Percentiles rank a stretch among this genome's conserved stretches.
These are phyloP conservation scores for Mesopsocus fuscifrons DNA, from an alignment of 2,888 invertebrate species.

Conservation along the genomic window DNA sequence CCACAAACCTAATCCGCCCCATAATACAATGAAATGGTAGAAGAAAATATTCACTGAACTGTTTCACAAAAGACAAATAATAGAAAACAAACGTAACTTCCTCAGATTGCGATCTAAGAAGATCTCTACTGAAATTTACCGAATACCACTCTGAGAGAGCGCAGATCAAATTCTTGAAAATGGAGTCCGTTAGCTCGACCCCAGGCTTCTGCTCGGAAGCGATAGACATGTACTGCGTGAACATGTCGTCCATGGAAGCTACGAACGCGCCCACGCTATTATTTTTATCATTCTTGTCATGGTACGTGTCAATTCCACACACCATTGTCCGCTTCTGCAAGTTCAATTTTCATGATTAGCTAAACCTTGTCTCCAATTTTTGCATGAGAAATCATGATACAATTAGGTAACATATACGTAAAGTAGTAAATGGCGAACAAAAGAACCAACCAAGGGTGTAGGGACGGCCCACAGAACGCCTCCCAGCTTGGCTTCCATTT, in stretches of 20 bases:
- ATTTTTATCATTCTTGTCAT: conserved; percentile 41
- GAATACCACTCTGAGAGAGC: conserved; percentile 45
- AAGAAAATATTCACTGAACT: too few species aligned
- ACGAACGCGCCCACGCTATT: conserved; percentile 61
- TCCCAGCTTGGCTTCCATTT: conserved; percentile 89
- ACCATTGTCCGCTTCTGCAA: conserved; percentile 52
- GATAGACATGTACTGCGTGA: conserved; percentile 67
- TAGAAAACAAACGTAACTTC: too few species aligned
- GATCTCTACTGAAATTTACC: too few species aligned
- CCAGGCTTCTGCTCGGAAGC: conserved; percentile 46
- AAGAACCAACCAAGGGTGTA: conserved; percentile 49
- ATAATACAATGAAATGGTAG: too few species aligned
- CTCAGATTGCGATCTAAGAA: too few species aligned
- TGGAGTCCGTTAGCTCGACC: conserved; percentile 55
- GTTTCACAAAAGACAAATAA: too few species aligned
- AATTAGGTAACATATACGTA: too few species aligned
- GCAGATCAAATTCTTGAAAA: conserved; percentile 46
- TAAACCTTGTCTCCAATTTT: too few species aligned
- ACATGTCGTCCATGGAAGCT: conserved; percentile 49
- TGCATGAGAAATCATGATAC: too few species aligned
- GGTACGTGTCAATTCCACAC: conserved; percentile 76
- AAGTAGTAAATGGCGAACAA: too few species aligned
- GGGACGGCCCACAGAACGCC: conserved; percentile 75
- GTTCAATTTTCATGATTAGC: conserved; percentile 11
- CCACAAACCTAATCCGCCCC: too few species aligned